Conservation (phyloP, 1,140 invertebrate genomes). For the Trichonephila clavipes region DNA sequence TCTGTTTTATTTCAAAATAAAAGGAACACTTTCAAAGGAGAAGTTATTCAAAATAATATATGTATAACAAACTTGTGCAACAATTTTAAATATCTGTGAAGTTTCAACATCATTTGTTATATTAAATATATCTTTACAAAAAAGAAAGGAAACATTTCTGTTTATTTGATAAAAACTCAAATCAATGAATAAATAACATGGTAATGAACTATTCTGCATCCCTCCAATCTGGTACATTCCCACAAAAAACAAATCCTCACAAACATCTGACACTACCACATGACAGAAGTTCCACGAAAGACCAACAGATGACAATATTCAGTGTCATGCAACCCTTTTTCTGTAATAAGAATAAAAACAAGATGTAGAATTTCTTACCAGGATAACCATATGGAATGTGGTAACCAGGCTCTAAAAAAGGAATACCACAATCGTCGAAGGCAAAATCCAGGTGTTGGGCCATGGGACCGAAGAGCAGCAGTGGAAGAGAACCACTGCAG, state of each 20-base stretch:
- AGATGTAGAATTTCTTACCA: slow-evolving; percentile 55
- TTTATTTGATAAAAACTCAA: background rate
- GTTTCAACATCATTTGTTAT: too few species aligned
- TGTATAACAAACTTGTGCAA: too few species aligned
- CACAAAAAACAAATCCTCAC: background rate
- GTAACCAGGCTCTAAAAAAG: slow-evolving; percentile 74
- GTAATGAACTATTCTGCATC: background rate
- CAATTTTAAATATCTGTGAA: too few species aligned
- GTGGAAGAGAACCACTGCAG: slow-evolving; percentile 18
- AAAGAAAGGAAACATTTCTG: background rate
- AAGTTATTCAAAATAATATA: too few species aligned
- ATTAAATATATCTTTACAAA: too few species aligned
- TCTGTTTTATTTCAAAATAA: too few species aligned
- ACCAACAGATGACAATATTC: slow-evolving; percentile 19
- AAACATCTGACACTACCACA: background rate
- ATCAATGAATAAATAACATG: background rate
- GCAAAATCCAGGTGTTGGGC: slow-evolving; percentile 75
- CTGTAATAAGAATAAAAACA: slow-evolving; percentile 10
- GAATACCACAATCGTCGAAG: slow-evolving; percentile 76
- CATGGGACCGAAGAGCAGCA: slow-evolving; percentile 48
- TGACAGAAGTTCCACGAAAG: background rate
- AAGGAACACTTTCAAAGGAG: too few species aligned
- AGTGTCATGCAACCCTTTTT: background rate
- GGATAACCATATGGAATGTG: slow-evolving; percentile 75
- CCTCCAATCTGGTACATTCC: background rate